phyloP scores from a whole-genome alignment of 2,888 invertebrate genomes.

The Hypselothyrea guttata region DNA sequence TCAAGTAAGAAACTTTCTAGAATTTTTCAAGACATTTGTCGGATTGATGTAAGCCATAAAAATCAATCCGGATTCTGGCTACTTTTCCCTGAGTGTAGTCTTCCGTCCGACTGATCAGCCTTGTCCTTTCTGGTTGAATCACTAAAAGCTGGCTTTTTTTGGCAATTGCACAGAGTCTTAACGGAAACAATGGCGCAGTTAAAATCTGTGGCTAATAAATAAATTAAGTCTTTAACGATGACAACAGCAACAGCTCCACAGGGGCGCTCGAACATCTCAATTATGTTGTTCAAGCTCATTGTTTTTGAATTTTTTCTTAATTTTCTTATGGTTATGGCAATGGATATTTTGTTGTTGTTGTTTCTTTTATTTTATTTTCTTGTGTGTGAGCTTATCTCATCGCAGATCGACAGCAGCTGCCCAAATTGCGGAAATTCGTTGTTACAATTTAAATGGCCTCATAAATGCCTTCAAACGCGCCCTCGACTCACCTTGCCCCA shows the following conservation, averaged over 20 bases:
- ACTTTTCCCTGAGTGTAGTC: too few relatives aligned
- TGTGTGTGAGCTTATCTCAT: slow-evolving; percentile 45
- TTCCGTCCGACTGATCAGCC: too few relatives aligned
- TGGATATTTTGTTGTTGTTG: slow-evolving; percentile 5
- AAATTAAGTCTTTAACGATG: slow-evolving; percentile 73
- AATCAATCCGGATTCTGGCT: too few relatives aligned
- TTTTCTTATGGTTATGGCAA: slow-evolving; percentile 66
- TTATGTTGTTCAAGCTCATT: slow-evolving; percentile 71
- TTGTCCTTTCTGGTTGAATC: too few relatives aligned
- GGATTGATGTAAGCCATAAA: too few relatives aligned
- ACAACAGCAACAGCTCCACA: slow-evolving; percentile 34
- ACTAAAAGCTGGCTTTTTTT: neutral
- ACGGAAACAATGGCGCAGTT: slow-evolving; percentile 64
- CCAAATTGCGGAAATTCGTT: slow-evolving; percentile 66
- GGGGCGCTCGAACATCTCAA: slow-evolving; percentile 63
- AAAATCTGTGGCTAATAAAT: slow-evolving; percentile 69
- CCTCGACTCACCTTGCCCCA: slow-evolving; percentile 1
- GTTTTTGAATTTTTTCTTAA: slow-evolving; percentile 69
- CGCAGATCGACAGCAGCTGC: slow-evolving; percentile 32
- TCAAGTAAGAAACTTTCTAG: too few relatives aligned
- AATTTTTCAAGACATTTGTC: too few relatives aligned
- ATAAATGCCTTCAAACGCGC: slow-evolving; percentile 37
- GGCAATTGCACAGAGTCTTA: slow-evolving; percentile 16
- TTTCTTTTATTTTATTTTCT: neutral
- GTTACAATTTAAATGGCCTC: slow-evolving; percentile 52